A percentile compares a stretch with the other conserved stretches of the same genome.
Conservation (phyloP, 2,888 invertebrate genomes). For the Standfussiana lucernea region DNA sequence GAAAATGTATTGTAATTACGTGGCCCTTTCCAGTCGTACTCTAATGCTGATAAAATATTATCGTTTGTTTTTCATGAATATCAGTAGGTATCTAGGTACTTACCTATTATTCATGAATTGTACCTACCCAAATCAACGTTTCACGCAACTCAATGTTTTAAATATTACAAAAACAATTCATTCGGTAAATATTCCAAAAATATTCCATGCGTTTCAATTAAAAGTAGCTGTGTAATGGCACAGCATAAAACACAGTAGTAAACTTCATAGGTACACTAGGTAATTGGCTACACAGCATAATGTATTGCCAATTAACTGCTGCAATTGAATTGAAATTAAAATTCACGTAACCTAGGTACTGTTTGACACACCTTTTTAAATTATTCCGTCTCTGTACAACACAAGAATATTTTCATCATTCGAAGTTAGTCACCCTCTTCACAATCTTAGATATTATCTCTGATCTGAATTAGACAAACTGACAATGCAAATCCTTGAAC, state of each 20-base stretch:
- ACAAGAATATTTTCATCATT: neutral
- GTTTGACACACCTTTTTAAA: slow-evolving; percentile 6
- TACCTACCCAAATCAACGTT: neutral
- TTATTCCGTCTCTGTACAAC: neutral
- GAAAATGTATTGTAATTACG: neutral
- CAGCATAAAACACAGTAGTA: slow-evolving; percentile 4
- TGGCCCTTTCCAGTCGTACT: neutral
- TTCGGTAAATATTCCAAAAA: slow-evolving; percentile 9
- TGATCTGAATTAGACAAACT: slow-evolving; percentile 3
- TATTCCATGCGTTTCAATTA: slow-evolving; percentile 21
- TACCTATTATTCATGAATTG: neutral
- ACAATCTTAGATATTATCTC: slow-evolving; percentile 1
- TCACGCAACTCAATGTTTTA: neutral
- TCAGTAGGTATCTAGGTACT: neutral
- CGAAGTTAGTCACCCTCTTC: neutral
- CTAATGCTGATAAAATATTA: neutral
- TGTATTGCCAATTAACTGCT: slow-evolving; percentile 19
- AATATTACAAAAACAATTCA: neutral
- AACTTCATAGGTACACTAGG: slow-evolving; percentile 14
- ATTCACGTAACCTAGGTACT: slow-evolving; percentile 1
- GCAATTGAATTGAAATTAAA: slow-evolving; percentile 18
- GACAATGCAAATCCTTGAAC: slow-evolving; percentile 14
- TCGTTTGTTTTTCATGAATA: neutral
- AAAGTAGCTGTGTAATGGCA: neutral
- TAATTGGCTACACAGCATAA: slow-evolving; percentile 35